Evolutionary conservation across 2,797 vertebrate species (phyloP).

Genomic region (Clarias fuscus): DNA sequence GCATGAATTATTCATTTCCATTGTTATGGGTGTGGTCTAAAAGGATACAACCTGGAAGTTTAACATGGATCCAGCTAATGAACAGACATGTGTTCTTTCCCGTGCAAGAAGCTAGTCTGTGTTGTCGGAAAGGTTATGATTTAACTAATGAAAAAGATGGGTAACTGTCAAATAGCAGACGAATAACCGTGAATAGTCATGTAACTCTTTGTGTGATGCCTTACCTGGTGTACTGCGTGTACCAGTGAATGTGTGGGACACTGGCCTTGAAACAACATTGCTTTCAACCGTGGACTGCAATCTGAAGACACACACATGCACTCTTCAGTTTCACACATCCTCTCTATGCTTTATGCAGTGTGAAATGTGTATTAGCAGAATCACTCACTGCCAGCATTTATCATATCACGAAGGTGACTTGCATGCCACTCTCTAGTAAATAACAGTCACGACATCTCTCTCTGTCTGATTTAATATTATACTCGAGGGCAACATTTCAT

Average conservation of each 20-base stretch:
- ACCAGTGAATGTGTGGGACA: neutral
- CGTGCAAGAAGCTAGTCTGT: too few species aligned
- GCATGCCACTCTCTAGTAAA: neutral
- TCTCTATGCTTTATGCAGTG: neutral
- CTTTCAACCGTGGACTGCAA: neutral
- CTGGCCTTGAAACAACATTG: neutral
- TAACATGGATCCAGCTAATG: too few species aligned
- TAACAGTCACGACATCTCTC: slow-evolving; percentile 3
- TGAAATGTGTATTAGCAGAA: neutral
- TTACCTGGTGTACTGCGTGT: neutral
- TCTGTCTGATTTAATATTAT: neutral
- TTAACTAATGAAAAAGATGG: neutral
- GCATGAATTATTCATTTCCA: too few species aligned
- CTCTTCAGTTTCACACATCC: neutral
- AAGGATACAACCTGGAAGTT: too few species aligned
- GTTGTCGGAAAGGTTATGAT: too few species aligned
- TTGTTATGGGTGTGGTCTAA: too few species aligned
- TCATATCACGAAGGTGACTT: neutral
- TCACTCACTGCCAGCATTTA: neutral
- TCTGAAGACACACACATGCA: too few species aligned
- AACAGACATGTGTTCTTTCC: too few species aligned
- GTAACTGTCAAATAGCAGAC: neutral
- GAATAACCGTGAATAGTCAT: neutral
- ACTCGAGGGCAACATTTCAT: neutral
- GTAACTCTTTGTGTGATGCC: neutral